Base-by-base conservation (phyloP, 2,888 invertebrate species). In the Pseudoips prasinana region DNA sequence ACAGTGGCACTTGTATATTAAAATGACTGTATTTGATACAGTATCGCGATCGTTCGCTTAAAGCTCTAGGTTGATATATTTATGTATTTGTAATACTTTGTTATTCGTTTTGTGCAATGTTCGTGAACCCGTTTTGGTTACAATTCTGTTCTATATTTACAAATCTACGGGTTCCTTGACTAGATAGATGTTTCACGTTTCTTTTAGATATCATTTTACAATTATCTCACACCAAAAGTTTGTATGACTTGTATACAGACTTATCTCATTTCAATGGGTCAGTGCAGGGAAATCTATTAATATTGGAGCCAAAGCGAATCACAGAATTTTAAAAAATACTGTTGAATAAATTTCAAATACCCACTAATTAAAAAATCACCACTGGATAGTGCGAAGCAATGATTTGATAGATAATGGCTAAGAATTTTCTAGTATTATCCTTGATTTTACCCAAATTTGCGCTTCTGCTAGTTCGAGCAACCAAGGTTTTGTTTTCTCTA, bases 81-180 rank as follows among this genome's bases (percentile, higher is more conserved):
- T 72, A 76, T 81, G 77, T 79, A 80, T 84, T 73, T 79, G 74
- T 77, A 83, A 85, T 86, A 85, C 78, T 78, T 78, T 57, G 59
- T 58, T 65, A 52, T 51, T 49, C 43, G 31, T 45, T 61, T 78
- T 77, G 80, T 83, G 86, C 84, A 82, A 76, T 76, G 78, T 65
- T 65, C 46, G n/a, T n/a, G 53, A 56, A 57, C 66, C 71, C 64
- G 58, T 46, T 18, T n/a, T 3, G 8, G 26, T 36, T 51, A 42
- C 22, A 10, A 29, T 46, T 52, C 37, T 46, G 49, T 50, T 56
- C 48, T 46, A 56, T 75, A 76, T 78, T 61, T 75, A 77, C 78
- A 77, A 46, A 53, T 39, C 46, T 47, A 59, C 60, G 59, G 64
- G 66, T 46, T 59, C 55, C 45, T 47, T 82, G 81, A 82, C 81